Conservation (phyloP, 2,797 vertebrate genomes). For the Sebastiscus tertius region DNA sequence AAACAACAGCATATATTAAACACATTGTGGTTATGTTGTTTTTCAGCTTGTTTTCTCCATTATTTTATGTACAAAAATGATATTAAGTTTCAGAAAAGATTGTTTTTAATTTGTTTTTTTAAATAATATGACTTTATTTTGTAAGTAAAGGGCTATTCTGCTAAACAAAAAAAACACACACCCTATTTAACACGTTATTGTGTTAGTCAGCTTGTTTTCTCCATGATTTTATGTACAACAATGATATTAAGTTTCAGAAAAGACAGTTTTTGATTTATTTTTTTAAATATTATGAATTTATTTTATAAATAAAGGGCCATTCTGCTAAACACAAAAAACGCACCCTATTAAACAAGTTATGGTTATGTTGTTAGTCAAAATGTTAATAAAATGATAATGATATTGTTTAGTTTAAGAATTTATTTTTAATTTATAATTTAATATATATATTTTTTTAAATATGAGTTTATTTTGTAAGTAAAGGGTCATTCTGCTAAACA, state of each 20-base stretch:
- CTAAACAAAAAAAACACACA: neutral
- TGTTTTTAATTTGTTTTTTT: no score
- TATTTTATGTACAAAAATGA: neutral
- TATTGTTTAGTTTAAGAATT: neutral
- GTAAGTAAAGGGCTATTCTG: neutral
- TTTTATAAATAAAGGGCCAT: neutral
- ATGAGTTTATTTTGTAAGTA: no score
- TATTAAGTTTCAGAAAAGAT: neutral
- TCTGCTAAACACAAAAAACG: neutral
- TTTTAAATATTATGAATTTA: no score
- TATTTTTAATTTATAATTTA: no score
- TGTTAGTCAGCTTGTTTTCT: neutral
- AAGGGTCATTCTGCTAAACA: neutral
- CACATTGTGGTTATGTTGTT: neutral
- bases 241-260: neutral
- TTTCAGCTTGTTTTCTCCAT: neutral
- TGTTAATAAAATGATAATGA: no score
- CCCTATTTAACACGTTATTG: neutral
- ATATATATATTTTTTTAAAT: no score
- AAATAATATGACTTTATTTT: no score
- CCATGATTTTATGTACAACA: neutral
- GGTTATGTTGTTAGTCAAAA: neutral
- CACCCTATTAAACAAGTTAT: neutral
- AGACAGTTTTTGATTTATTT: neutral
- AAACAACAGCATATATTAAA: neutral